Evolutionary conservation across 2,888 invertebrate species (phyloP), one percentile per base, ranked within the genome.

Genomic region (Lithophane leautieri): DNA sequence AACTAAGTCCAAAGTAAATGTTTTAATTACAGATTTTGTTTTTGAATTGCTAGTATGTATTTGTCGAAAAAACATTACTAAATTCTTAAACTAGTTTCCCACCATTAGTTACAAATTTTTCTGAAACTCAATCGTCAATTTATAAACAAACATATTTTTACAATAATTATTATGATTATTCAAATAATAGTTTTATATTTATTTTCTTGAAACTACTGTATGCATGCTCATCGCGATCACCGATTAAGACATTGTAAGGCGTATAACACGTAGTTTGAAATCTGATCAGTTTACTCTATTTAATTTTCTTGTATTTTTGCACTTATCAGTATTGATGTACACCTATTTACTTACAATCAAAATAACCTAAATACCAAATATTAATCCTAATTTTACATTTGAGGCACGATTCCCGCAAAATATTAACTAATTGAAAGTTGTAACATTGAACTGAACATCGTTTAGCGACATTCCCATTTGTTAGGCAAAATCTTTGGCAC

Each of bases 181-280:
- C 1, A 56, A 67, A 54, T 76, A 19, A 44, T 42, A 40, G 34
- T 40, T 14, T 60, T 56, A 8, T 50, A 28, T 61, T 60, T 6
- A 34, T 47, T 66, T 61, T 78, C 40, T 70, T 62, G 28, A 50
- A 67, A 19, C 42, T 76, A 72, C 62, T 82, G 76, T 85, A 66
- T 91, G 95, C 95, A 95, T 95, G 95, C 83, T 91, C 90, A 91
- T 87, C 80, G 93, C 95, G 88, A 90, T 95, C 95, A 95, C 89
- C 87, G 88, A 93, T 94, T 95, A 96, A 95, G 91, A 93, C 96
- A 96, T 96, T 90, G 94, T 96, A 96, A 91, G 90, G 95, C 95
- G 92, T 91, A 92, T 96, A 96, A 96, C 95, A 91, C 63, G 87
- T 94, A 95, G 94, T 91, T 92, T 90, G 88, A 73, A 82, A 88